Evolutionary conservation across 2,113 vertebrate genomes (phyloP).

Genomic region (Mesembrinibis cayennensis): DNA sequence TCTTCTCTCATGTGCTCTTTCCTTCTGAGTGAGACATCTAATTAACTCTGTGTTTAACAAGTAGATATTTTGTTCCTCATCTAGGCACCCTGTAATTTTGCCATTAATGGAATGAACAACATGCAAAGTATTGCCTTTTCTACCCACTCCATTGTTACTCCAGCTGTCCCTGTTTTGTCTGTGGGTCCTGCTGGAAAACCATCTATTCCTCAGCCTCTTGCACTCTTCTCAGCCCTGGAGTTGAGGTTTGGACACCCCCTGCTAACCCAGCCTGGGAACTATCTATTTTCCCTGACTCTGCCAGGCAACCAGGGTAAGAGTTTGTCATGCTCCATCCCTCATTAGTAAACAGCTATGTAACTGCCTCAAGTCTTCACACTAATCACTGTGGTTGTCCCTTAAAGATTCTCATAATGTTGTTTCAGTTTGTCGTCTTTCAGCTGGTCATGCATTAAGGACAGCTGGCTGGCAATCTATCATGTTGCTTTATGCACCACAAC

Average conservation of each 20-base stretch:
- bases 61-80: not conserved
- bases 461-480: not conserved
- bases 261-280: not conserved
- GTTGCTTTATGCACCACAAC: accelerated
- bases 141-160: not conserved
- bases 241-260: not conserved
- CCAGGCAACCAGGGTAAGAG: not conserved
- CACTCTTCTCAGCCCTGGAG: not conserved
- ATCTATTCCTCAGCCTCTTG: not conserved
- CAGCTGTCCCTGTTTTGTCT: not conserved
- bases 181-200: not conserved
- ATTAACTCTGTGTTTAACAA: slow-evolving; percentile 8
- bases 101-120: not conserved
- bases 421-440: not conserved
- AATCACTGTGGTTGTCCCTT: not conserved
- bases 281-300: not conserved
- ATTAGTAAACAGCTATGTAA: slow-evolving; percentile 38
- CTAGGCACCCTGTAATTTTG: not conserved
- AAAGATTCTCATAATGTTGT: not conserved
- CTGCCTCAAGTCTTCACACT: slow-evolving; percentile 12
- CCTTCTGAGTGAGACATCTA: not conserved
- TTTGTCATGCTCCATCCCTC: not conserved
- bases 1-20: not conserved
- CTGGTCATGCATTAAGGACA: not conserved
- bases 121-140: not conserved